phyloP scores from a whole-genome alignment of 2,888 invertebrate species.

The Uloborus plumipes region DNA sequence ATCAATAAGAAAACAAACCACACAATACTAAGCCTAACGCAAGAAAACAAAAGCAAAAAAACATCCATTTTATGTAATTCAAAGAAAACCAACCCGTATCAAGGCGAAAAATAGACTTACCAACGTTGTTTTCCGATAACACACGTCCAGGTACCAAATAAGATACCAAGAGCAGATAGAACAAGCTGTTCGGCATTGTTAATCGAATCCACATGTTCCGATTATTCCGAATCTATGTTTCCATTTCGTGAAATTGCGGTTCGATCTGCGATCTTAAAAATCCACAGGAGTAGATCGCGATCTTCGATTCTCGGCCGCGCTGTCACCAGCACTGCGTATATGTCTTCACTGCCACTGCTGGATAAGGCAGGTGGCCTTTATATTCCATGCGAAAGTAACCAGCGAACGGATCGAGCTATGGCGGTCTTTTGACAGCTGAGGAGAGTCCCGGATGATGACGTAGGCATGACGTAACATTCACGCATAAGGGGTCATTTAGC shows the following conservation, averaged over 20 bases:
- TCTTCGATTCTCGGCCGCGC: not conserved
- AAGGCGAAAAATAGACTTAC: slow-evolving; percentile 28
- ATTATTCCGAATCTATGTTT: slow-evolving; percentile 18
- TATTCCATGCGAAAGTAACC: slow-evolving; percentile 44
- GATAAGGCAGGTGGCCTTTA: slow-evolving; percentile 51
- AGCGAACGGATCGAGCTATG: slow-evolving; percentile 45
- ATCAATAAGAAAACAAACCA: slow-evolving; percentile 19
- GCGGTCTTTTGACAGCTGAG: slow-evolving; percentile 63
- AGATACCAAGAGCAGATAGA: slow-evolving; percentile 23
- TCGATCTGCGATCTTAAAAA: slow-evolving; percentile 5
- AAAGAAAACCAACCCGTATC: slow-evolving; percentile 32
- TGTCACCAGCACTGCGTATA: slow-evolving; percentile 49
- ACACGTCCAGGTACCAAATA: slow-evolving; percentile 25
- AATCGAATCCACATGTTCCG: slow-evolving; percentile 27
- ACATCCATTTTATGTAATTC: slow-evolving; percentile 5
- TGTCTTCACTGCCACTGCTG: slow-evolving; percentile 51
- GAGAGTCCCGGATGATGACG: slow-evolving; percentile 61
- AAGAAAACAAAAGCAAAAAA: not conserved
- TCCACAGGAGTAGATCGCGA: not conserved
- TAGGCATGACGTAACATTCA: slow-evolving; percentile 42
- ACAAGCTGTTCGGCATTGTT: slow-evolving; percentile 24
- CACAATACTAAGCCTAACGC: slow-evolving; percentile 22
- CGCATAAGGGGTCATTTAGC: slow-evolving; percentile 15
- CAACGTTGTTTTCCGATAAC: slow-evolving; percentile 33
- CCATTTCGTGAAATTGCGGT: not conserved